Percentiles rank a stretch among this genome's conserved stretches.
Conservation (phyloP, 2,797 vertebrate genomes). For the Harpagifer antarcticus region DNA sequence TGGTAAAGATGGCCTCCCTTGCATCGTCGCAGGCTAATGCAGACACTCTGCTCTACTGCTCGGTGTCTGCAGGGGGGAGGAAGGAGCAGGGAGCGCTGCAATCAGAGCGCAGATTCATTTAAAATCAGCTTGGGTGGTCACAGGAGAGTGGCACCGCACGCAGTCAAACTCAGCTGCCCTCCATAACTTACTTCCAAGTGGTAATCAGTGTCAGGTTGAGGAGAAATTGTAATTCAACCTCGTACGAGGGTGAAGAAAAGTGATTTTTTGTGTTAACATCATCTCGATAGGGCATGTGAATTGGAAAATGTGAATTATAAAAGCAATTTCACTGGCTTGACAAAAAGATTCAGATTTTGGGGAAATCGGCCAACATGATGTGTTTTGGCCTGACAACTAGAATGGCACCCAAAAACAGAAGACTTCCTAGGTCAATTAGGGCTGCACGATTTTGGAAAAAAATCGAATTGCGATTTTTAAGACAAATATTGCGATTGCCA, state of each 20-base stretch:
- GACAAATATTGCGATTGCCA: too few relatives aligned
- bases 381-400: constrained; percentile 3
- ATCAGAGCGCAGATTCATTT: constrained; percentile 69
- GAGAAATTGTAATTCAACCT: background rate
- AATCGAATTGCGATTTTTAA: too few relatives aligned
- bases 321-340: background rate
- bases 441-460: too few relatives aligned
- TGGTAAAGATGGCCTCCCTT: constrained; percentile 56
- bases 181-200: constrained; percentile 2
- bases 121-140: constrained; percentile 63
- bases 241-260: background rate
- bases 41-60: constrained; percentile 43
- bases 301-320: constrained; percentile 11
- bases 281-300: constrained; percentile 14
- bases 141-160: constrained; percentile 31
- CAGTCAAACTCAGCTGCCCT: background rate
- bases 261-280: background rate
- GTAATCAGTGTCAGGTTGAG: constrained; percentile 3
- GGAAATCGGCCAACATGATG: background rate
- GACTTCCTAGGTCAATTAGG: too few relatives aligned
- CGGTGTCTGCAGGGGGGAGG: constrained; percentile 40
- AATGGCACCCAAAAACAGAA: too few relatives aligned
- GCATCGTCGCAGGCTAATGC: constrained; percentile 47
- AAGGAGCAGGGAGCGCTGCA: constrained; percentile 26
- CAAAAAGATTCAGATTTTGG: background rate